Evolutionary conservation across 2,888 invertebrate species (phyloP), one percentile per base, ranked within the genome.

Genomic region (Acholoe squamosa): DNA sequence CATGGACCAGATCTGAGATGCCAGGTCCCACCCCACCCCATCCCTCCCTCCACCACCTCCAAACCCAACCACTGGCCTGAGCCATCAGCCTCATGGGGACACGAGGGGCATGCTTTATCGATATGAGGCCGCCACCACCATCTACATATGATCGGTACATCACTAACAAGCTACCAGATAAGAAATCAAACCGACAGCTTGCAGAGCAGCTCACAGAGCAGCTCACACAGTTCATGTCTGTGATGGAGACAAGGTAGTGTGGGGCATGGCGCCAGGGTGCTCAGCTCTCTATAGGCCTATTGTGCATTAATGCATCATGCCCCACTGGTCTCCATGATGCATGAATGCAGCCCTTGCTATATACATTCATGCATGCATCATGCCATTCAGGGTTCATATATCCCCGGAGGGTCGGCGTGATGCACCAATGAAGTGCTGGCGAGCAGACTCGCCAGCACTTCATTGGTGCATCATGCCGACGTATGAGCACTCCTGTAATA

Each of bases 121-220:
- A 61, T 61, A 61, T n/a, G 61, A 61, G 14, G n/a, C 61, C n/a
- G 61, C 61, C 22, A 19, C 61, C 19, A n/a, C 22, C 61, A 7
- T n/a, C 61, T n/a, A 61, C 61, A 43, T 43, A 61, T 61, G 61
- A 61, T 61, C 61, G 5, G 61, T n/a, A 61, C 61, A 61, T 61
- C 61, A 61, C 61, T 61, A 61, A 61, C 61, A 61, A 61, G 22
- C 61, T n/a, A 19, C 61, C 22, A 61, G 61, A 61, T 61, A 61
- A 61, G 61, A 61, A 61, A 61, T 61, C 61, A 61, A 61, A 61
- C 61, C 22, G 61, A 61, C 61, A n/a, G 61, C 61, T 43, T 43
- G 43, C 10, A 61, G 61, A 61, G 61, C 61, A 61, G 31, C 71
- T 71, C 71, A 71, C 28, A 28, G 71, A 71, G 71, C 61, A 71